Evolutionary conservation across 2,113 vertebrate genomes (phyloP), one percentile per base, ranked within the genome.

Genomic region (Ceuthmochares aereus): DNA sequence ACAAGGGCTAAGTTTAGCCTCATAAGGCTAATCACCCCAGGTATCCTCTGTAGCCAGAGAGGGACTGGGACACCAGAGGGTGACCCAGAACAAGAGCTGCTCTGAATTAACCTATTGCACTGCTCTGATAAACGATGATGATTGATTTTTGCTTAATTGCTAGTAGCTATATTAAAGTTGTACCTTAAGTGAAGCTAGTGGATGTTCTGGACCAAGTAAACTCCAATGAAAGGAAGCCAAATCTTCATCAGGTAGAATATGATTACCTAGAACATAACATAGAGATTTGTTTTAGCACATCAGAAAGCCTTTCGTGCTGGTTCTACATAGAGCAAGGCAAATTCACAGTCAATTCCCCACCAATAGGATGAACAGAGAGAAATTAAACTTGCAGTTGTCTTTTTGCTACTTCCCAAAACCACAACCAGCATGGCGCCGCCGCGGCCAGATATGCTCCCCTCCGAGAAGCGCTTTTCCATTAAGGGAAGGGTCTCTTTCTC

Each of bases 211-310:
- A 96, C 99, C 99, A 84, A 99, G 99, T 98, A 99, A 98, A 98
- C 98, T 99, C 99, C 99, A 99, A 97, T 99, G 99, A 98, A 99
- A 99, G 95, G 99, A 99, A 98, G 99, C 99, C 98, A 99, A 98
- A 98, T 99, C 99, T 99, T 99, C 99, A 98, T 99, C 99, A 96
- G 99, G 99, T 98, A 99, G 98, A 98, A 99, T 99, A 98, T 99
- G 99, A 97, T 99, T 99, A 97, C 99, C 99, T 99, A 93, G 67
- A 98, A 98, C 43, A 96, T 9, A 98, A 98, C 16, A 26, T 42
- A 97, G 40, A 96, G 87, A 55, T 74, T 84, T 30, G 77, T 89
- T 92, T 70, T 83, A 82, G 54, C 36, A 80, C 54, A 92, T 29
- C 37, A 25, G 43, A 49, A 89, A 87, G 73, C 2, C 3, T 74